Percentiles rank a stretch among this genome's conserved stretches.
These are phyloP conservation scores for Hermodice carunculata DNA, from an alignment of 2,888 invertebrate genomes.

Conservation along the genomic window DNA sequence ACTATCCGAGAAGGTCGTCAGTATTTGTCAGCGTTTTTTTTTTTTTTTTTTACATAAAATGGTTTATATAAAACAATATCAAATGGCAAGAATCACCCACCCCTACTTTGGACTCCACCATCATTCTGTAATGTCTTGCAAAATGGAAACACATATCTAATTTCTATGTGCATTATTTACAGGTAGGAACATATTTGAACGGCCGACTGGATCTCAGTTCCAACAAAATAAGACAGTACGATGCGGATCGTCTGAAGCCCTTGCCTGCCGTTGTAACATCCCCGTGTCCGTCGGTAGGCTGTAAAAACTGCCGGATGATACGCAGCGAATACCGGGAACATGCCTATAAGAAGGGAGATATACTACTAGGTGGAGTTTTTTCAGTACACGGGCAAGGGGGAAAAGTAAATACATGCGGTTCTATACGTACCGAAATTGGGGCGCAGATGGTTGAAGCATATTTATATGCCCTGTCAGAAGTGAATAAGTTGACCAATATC, in stretches of 20 bases:
- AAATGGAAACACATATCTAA: neutral
- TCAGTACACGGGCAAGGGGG: conserved; percentile 45
- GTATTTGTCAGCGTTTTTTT: too few relatives aligned
- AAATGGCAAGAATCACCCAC: too few relatives aligned
- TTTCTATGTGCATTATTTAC: neutral
- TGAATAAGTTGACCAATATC: conserved; percentile 17
- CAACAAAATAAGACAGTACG: conserved; percentile 50
- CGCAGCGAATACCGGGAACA: neutral
- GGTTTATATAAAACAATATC: too few relatives aligned
- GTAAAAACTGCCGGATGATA: neutral
- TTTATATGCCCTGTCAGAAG: conserved; percentile 47
- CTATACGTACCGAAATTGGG: conserved; percentile 27
- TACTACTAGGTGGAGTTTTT: conserved; percentile 57
- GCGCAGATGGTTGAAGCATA: conserved; percentile 53
- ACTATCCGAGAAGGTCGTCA: too few relatives aligned
- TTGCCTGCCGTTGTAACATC: conserved; percentile 48
- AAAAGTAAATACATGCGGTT: conserved; percentile 50
- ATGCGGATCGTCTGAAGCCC: conserved; percentile 34
- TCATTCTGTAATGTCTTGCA: too few relatives aligned
- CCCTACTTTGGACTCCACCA: too few relatives aligned
- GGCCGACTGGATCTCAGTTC: conserved; percentile 44
- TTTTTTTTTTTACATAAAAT: too few relatives aligned
- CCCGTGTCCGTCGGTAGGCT: conserved; percentile 46
- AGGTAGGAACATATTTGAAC: conserved; percentile 56
- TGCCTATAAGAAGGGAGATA: conserved; percentile 53